phyloP scores from a whole-genome alignment of 2,888 invertebrate genomes.

The Eulithis prunata region DNA sequence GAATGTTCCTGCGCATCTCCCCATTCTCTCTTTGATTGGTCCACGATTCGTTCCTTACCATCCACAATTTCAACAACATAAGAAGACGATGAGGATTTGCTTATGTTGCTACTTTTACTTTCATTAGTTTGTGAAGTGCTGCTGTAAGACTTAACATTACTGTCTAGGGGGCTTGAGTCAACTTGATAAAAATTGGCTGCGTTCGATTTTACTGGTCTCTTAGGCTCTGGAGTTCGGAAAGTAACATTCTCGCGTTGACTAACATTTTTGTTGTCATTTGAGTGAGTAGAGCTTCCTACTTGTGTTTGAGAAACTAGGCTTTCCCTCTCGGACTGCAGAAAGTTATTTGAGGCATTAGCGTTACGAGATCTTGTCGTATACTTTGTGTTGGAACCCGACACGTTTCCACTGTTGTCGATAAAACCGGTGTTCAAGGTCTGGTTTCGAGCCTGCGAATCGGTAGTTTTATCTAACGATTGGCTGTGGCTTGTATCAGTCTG shows the following conservation, averaged over 20 bases:
- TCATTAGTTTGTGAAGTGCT: slow-evolving; percentile 78
- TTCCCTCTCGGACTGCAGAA: slow-evolving; percentile 75
- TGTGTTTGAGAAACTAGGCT: slow-evolving; percentile 63
- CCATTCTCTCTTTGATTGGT: slow-evolving; percentile 84
- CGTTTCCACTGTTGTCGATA: slow-evolving; percentile 60
- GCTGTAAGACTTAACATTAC: slow-evolving; percentile 61
- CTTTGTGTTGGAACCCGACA: slow-evolving; percentile 53
- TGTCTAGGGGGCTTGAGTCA: slow-evolving; percentile 68
- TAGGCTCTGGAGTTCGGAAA: slow-evolving; percentile 59
- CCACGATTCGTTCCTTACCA: slow-evolving; percentile 86
- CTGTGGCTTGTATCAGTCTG: slow-evolving; percentile 70
- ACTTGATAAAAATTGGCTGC: slow-evolving; percentile 33
- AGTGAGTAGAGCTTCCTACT: slow-evolving; percentile 44
- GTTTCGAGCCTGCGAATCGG: slow-evolving; percentile 67
- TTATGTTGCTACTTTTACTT: slow-evolving; percentile 80
- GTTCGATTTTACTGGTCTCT: slow-evolving; percentile 63
- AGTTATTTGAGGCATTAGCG: slow-evolving; percentile 70
- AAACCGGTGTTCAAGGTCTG: slow-evolving; percentile 77
- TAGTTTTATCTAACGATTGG: slow-evolving; percentile 70
- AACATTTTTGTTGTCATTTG: slow-evolving; percentile 55
- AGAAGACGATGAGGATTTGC: slow-evolving; percentile 86
- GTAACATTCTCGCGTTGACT: slow-evolving; percentile 65
- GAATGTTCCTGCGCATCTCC: slow-evolving; percentile 78
- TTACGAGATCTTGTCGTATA: slow-evolving; percentile 66
- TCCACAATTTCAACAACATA: slow-evolving; percentile 87